phyloP scores from a whole-genome alignment of 2,888 invertebrate species.

The Apamea monoglypha region DNA sequence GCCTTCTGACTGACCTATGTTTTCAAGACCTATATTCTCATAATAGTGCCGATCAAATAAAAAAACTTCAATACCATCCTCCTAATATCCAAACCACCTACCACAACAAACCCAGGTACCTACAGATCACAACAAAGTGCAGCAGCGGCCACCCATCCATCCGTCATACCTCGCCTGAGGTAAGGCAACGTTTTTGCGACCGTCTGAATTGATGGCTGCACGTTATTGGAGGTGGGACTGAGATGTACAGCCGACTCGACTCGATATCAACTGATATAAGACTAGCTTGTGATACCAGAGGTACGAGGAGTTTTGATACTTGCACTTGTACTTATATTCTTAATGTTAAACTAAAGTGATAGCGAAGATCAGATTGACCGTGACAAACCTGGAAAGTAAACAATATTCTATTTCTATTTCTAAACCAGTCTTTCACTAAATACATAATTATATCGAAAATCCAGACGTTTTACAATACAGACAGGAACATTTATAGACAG shows the following conservation, averaged over 20 bases:
- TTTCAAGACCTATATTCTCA: too few relatives aligned
- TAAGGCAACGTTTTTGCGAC: slow-evolving; percentile 72
- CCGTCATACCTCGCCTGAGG: slow-evolving; percentile 75
- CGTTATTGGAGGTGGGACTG: slow-evolving; percentile 85
- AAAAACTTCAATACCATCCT: not conserved
- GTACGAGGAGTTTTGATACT: slow-evolving; percentile 72
- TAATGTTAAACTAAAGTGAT: too few relatives aligned
- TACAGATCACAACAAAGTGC: slow-evolving; percentile 58
- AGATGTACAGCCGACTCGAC: slow-evolving; percentile 77
- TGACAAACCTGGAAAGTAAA: too few relatives aligned
- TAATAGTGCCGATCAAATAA: not conserved
- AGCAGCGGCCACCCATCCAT: slow-evolving; percentile 72
- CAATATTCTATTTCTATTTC: too few relatives aligned
- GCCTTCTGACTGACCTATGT: too few relatives aligned
- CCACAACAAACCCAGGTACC: slow-evolving; percentile 38
- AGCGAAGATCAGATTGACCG: too few relatives aligned
- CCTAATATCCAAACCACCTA: not conserved
- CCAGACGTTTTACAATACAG: too few relatives aligned
- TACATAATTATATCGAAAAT: too few relatives aligned
- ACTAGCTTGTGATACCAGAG: slow-evolving; percentile 74
- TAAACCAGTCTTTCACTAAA: too few relatives aligned
- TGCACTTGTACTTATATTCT: too few relatives aligned
- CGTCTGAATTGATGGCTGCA: slow-evolving; percentile 83
- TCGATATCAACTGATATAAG: slow-evolving; percentile 86
- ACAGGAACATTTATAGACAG: too few relatives aligned